A percentile compares a stretch with the other conserved stretches of the same genome.
Evolutionary conservation across 2,797 vertebrate species (phyloP).

Genomic region (Neosilurus hyrtlii): DNA sequence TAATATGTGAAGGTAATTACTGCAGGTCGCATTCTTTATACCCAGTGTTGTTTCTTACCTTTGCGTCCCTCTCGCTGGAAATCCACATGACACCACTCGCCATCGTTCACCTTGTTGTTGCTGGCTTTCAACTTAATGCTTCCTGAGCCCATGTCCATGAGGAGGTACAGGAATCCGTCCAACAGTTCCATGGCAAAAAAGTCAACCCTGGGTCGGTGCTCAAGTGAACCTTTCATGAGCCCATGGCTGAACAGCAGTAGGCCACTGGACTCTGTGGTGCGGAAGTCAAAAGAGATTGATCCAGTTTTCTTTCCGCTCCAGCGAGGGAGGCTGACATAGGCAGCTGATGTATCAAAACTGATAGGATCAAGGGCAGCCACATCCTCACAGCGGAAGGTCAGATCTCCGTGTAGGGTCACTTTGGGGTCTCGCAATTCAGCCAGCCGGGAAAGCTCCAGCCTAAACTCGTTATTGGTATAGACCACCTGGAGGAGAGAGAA

Average conservation of each 20-base stretch:
- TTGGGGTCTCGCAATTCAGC: constrained; percentile 85
- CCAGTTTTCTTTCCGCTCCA: constrained; percentile 88
- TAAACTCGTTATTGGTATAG: constrained; percentile 97
- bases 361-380: constrained; percentile 89
- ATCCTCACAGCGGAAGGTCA: constrained; percentile 87
- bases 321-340: constrained; percentile 82
- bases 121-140: constrained; percentile 87
- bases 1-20: neutral
- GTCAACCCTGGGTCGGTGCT: constrained; percentile 76
- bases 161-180: constrained; percentile 86
- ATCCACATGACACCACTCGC: constrained; percentile 94
- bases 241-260: constrained; percentile 89
- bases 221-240: constrained; percentile 66
- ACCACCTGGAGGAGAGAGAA: constrained; percentile 77
- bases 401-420: constrained; percentile 87
- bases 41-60: constrained; percentile 68
- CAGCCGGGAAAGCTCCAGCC: constrained; percentile 88
- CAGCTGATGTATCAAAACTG: constrained; percentile 82
- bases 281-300: constrained; percentile 91
- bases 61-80: constrained; percentile 89
- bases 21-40: neutral
- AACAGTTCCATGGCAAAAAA: constrained; percentile 90
- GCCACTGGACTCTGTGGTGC: constrained; percentile 87
- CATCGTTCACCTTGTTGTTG: constrained; percentile 83
- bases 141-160: constrained; percentile 91